These are phyloP conservation scores for Pygoscelis adeliae DNA, from an alignment of 2,113 vertebrate species.

Conservation along the genomic window DNA sequence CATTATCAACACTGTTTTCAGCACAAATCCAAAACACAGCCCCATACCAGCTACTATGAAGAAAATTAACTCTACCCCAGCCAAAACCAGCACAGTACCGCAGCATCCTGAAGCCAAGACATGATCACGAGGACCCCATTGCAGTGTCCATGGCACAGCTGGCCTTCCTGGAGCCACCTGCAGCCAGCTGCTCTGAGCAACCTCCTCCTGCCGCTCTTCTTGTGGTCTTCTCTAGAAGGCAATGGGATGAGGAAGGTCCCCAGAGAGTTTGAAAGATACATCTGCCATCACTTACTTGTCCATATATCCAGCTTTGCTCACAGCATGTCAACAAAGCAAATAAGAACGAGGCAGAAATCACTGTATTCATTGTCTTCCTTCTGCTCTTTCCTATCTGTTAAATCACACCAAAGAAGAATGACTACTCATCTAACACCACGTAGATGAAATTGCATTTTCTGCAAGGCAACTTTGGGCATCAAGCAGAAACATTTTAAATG, in stretches of 20 bases:
- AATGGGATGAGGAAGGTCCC: not conserved
- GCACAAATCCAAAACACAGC: no score
- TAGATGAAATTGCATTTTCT: not conserved
- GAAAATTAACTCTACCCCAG: no score
- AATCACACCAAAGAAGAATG: not conserved
- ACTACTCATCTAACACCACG: not conserved
- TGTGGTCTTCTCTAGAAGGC: not conserved
- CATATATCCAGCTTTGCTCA: not conserved
- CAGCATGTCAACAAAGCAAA: not conserved
- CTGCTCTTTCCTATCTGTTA: not conserved
- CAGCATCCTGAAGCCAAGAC: not conserved
- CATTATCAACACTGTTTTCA: no score
- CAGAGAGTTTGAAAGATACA: not conserved
- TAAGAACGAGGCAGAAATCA: not conserved
- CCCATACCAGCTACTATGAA: no score
- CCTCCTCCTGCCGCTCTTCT: not conserved
- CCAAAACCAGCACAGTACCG: no score
- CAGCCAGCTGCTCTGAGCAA: not conserved
- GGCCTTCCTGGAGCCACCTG: not conserved
- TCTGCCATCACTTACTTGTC: not conserved
- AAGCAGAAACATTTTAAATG: not conserved
- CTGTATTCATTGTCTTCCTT: not conserved
- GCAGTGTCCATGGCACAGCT: not conserved
- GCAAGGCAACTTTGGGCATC: not conserved
- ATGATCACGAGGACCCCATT: fast-evolving